A percentile compares a stretch with the other conserved stretches of the same genome.
Evolutionary conservation across 2,888 invertebrate genomes (phyloP).

Genomic region (Ectropis crepuscularia): DNA sequence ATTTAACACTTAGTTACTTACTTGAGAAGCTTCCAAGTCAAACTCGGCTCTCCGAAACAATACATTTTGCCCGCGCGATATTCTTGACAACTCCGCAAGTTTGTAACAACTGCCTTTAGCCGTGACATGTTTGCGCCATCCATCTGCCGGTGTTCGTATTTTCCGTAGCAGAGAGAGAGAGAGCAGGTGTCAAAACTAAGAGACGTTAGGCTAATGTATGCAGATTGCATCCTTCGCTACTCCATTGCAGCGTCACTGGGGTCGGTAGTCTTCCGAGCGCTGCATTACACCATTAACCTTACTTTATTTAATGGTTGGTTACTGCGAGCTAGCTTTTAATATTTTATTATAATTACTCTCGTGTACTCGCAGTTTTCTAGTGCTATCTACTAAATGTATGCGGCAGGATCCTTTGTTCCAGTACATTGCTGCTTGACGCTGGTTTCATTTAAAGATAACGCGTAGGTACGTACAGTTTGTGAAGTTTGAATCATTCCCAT

Average conservation of each 20-base stretch:
- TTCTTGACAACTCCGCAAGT: conserved; percentile 60
- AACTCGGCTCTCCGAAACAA: conserved; percentile 52
- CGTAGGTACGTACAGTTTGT: conserved; percentile 1
- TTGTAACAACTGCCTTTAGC: conserved; percentile 68
- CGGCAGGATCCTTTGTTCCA: conserved; percentile 31
- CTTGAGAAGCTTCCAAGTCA: conserved; percentile 56
- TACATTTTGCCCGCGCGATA: conserved; percentile 54
- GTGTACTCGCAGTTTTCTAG: conserved; percentile 37
- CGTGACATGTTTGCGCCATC: conserved; percentile 77
- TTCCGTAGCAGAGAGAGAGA: conserved; percentile 58
- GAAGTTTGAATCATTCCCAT: conserved; percentile 12
- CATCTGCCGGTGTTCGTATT: conserved; percentile 62
- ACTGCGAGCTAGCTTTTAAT: conserved; percentile 44
- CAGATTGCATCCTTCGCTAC: conserved; percentile 80
- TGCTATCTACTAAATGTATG: conserved; percentile 33
- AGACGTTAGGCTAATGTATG: conserved; percentile 82
- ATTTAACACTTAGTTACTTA: conserved; percentile 56
- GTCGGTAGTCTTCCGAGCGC: conserved; percentile 47
- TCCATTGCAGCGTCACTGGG: conserved; percentile 43
- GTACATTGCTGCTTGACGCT: conserved; percentile 11
- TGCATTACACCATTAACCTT: conserved; percentile 66
- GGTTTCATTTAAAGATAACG: conserved; percentile 8
- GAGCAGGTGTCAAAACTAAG: conserved; percentile 84
- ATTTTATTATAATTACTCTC: conserved; percentile 44
- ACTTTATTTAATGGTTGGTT: conserved; percentile 65